Percentiles rank a stretch among this genome's conserved stretches.
These are phyloP conservation scores for Sitta europaea DNA, from an alignment of 2,113 vertebrate species.

Conservation along the genomic window DNA sequence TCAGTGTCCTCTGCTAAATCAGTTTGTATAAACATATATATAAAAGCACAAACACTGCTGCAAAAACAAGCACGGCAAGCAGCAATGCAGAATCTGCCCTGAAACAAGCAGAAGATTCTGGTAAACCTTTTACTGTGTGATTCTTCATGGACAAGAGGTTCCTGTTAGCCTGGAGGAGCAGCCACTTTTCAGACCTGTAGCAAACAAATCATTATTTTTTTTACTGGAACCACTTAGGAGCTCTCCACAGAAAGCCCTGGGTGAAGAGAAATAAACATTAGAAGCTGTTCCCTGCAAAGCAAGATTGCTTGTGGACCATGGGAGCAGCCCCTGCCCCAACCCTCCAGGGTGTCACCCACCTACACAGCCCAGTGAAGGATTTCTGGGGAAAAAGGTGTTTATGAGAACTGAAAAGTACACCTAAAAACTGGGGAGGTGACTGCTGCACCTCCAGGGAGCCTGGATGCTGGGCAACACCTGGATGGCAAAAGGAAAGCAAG, in stretches of 20 bases:
- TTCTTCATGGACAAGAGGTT: neutral
- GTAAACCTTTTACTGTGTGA: fast-evolving
- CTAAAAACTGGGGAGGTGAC: neutral
- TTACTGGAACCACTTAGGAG: neutral
- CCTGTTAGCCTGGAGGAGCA: neutral
- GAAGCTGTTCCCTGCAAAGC: neutral
- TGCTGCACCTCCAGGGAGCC: neutral
- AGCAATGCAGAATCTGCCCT: neutral
- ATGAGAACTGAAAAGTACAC: neutral
- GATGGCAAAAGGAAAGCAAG: neutral
- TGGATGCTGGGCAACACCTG: neutral
- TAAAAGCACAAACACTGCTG: neutral
- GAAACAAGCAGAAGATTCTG: neutral
- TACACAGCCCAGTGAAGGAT: neutral
- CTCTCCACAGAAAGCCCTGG: neutral
- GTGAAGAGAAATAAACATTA: fast-evolving
- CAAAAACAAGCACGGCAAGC: neutral
- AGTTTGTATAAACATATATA: neutral
- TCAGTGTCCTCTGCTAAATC: neutral
- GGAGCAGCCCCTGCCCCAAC: neutral
- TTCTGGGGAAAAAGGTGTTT: neutral
- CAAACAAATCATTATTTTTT: neutral
- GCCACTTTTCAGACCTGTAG: neutral
- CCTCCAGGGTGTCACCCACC: neutral
- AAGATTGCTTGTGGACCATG: neutral